Percentiles rank a stretch among this genome's conserved stretches.
Evolutionary conservation across 30 jellyfish, hydroid and myxozoan genomes (phyloP).

Genomic region (Hydra vulgaris): DNA sequence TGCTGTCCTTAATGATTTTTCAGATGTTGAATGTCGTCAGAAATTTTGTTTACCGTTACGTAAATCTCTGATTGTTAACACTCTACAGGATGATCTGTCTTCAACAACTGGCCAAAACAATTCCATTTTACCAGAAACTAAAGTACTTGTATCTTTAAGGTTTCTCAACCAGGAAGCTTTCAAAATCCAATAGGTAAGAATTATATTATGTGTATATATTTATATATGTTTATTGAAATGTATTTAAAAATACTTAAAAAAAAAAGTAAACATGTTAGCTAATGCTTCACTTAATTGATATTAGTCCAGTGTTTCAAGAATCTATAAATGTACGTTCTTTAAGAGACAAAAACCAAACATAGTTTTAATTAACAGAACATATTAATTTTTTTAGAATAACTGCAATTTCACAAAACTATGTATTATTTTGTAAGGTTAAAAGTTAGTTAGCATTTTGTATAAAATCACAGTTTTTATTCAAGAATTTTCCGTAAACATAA

Average conservation of each 20-base stretch:
- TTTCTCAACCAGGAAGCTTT: neutral
- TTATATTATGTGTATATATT: neutral
- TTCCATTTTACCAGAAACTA: neutral
- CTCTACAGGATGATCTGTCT: neutral
- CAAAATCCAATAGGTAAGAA: neutral
- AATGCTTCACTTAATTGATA: neutral
- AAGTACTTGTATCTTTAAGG: neutral
- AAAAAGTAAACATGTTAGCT: neutral
- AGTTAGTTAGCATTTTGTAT: neutral
- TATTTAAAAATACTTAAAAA: neutral
- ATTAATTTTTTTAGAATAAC: neutral
- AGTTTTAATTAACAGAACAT: neutral
- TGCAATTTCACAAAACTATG: neutral
- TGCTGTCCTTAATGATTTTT: neutral
- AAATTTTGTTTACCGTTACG: neutral
- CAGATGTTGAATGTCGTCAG: neutral
- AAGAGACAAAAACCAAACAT: neutral
- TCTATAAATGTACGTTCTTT: neutral
- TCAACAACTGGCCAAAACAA: neutral
- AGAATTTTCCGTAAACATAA: neutral
- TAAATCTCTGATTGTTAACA: neutral
- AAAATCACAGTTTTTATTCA: neutral
- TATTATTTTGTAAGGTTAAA: neutral
- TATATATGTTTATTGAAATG: neutral
- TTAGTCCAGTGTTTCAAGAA: neutral